Evolutionary conservation across 2,113 vertebrate genomes (phyloP), one percentile per base, ranked within the genome.

Genomic region (Xyrauchen texanus): DNA sequence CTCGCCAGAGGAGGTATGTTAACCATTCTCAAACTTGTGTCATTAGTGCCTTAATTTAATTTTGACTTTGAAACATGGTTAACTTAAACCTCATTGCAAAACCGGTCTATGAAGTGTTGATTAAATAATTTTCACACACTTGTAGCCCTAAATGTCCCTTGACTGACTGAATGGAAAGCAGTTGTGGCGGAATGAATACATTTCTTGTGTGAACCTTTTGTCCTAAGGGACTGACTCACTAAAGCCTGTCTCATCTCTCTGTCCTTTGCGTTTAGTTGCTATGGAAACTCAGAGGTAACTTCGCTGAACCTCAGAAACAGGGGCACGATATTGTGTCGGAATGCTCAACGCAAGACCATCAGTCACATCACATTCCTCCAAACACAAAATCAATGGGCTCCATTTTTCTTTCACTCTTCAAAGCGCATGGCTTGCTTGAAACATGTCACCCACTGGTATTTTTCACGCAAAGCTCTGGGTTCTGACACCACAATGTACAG

Each of bases 241-340:
- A 85, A 86, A 34, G 84, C 87, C 21, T 84, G 72, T 89, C 88
- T 88, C 85, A 87, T 85, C 87, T 88, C 84, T 65, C 80, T 87
- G 88, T 88, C 87, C 90, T 88, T 86, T 84, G 88, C 90, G 90
- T 84, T 86, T 84, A 84, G 88, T 94, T 92, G 86, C 92, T 89
- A 71, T 90, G 92, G 92, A 91, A 94, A 93, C 92, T 71, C 81
- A 87, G 84, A 84, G 85, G 88, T 85, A 88, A 90, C 90, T 91
- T 90, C 88, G 91, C 80, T 62, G 34, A 66, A 6, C 77, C 55
- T 66, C 66, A 68, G 81, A 88, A 69, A 83, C 78, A 76, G 83
- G 66, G 72, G 74, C 21, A 58, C 71, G 65, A 84, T 78, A 81
- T 78, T 78, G 79, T 76, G 76, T 83, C 67, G 78, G 81, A 84